phyloP scores from a whole-genome alignment of 2,888 invertebrate species.

The Salticus scenicus region DNA sequence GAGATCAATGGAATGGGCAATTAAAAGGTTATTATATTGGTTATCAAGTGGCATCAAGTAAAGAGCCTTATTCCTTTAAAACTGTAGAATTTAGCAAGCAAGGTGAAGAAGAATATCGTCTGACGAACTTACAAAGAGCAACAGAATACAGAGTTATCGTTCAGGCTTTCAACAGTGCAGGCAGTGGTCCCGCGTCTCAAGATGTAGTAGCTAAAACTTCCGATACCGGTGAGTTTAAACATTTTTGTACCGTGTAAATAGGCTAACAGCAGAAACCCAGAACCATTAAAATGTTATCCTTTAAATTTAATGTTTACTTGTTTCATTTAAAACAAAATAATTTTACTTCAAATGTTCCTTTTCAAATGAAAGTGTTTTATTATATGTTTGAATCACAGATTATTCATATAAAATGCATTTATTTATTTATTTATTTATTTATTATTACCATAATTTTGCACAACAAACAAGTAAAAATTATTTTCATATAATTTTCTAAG shows the following conservation, averaged over 20 bases:
- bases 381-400: no score
- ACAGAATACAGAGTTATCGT: conserved; percentile 68
- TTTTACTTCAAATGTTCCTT: no score
- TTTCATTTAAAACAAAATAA: no score
- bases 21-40: conserved; percentile 71
- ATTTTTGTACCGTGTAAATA: no score
- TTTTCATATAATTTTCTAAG: no score
- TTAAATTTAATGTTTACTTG: no score
- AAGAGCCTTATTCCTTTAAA: conserved; percentile 69
- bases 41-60: conserved; percentile 53
- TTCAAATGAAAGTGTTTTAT: no score
- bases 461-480: no score
- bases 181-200: conserved; percentile 68
- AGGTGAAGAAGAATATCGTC: conserved; percentile 60
- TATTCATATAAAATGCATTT: no score
- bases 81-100: conserved; percentile 69
- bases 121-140: conserved; percentile 64
- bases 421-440: no score
- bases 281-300: neutral
- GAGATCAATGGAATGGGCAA: conserved; percentile 71
- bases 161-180: conserved; percentile 70
- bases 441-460: no score
- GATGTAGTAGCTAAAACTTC: conserved; percentile 63
- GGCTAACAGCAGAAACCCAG: no score
- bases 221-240: conserved; percentile 55